Evolutionary conservation across 2,797 vertebrate genomes (phyloP), one percentile per base, ranked within the genome.

Genomic region (Chaetodon trifasciatus): DNA sequence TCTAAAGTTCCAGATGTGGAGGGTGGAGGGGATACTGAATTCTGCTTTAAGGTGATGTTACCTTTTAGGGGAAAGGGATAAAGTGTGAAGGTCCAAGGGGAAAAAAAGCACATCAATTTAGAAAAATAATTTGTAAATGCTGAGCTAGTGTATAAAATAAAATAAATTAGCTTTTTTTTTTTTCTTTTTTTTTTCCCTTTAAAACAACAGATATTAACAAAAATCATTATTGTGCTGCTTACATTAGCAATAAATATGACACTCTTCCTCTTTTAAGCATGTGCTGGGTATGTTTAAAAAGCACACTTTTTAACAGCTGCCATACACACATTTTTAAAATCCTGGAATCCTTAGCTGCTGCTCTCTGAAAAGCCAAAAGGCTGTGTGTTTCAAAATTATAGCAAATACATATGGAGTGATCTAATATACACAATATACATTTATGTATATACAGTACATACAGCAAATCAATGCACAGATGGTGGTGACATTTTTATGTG

Each of bases 391-490:
- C 46, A 82, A 91, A 94, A 89, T 74, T 78, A 81, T 76, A 92
- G 87, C 91, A 91, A 83, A 89, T 81, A 93, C 83, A 91, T 86
- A 91, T 84, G 49, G 79, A 88, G 82, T 89, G 86, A 92, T 92
- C 82, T 90, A 92, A 93, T 94, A 91, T 95, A 94, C 91, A 95
- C 89, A 92, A 92, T 95, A 91, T 94, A 94, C 91, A 95, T 93
- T 90, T 84, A 92, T 87, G 90, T 92, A 93, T 94, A 86, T 93
- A 94, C 93, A 94, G 69, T 93, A 94, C 89, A 92, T 91, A 93
- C 93, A 93, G 89, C 89, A 93, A 94, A 87, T 92, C 89, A 93
- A 95, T 93, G 94, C 93, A 94, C 93, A 82, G 86, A 93, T 89
- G 91, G 90, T 89, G 88, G 77, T 75, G 86, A 83, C 79, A 61